phyloP scores from a whole-genome alignment of 2,797 vertebrate species.

The Chrosomus eos region DNA sequence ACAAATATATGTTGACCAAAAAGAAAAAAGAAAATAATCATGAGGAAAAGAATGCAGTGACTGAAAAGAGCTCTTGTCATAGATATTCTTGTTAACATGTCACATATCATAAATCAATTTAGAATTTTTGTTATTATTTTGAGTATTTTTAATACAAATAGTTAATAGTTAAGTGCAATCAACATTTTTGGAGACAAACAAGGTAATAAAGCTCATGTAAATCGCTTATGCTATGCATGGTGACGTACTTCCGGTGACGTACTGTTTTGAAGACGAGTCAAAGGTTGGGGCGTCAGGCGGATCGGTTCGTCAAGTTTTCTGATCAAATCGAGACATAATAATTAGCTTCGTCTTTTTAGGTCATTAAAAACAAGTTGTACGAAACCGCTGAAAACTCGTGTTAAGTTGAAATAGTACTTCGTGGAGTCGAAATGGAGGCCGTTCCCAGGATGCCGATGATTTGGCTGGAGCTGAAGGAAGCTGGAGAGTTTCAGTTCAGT shows the following conservation, averaged over 20 bases:
- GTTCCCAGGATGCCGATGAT: slow-evolving; percentile 98
- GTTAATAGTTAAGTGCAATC: background rate
- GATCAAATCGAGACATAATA: background rate
- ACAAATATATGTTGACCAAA: no score
- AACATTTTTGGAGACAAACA: background rate
- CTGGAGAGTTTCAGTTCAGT: slow-evolving; percentile 91
- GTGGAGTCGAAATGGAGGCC: slow-evolving; percentile 85
- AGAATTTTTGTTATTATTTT: background rate
- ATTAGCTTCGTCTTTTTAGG: background rate
- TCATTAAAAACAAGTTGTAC: background rate
- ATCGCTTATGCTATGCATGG: background rate
- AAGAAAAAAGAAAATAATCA: no score
- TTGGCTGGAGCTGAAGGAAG: slow-evolving; percentile 96
- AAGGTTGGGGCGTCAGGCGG: slow-evolving; percentile 17
- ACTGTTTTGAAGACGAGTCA: slow-evolving; percentile 32
- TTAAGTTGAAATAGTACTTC: background rate
- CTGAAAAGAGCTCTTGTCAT: no score
- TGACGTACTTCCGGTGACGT: slow-evolving; percentile 44
- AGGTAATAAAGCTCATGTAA: background rate
- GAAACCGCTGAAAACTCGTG: background rate
- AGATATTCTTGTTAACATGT: no score
- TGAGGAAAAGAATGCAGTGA: no score
- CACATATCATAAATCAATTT: no score
- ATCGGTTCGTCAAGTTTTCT: background rate
- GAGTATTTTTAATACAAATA: background rate